Evolutionary conservation across 2,797 vertebrate species (phyloP), one percentile per base, ranked within the genome.

Genomic region (Galago senegalensis): DNA sequence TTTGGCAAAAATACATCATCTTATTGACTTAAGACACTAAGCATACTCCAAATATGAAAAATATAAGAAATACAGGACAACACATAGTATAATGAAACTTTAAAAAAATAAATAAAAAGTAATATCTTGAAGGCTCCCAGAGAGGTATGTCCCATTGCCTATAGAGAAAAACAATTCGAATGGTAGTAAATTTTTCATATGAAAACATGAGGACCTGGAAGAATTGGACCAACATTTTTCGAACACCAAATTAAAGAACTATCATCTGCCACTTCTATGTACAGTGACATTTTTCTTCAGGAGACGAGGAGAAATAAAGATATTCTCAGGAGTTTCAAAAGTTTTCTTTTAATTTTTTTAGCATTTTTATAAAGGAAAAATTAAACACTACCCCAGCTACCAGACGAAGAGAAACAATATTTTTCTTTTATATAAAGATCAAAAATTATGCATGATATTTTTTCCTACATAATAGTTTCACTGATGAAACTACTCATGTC

Each of bases 31-130:
- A 2, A 31, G 43, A 76, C 31, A 29, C 43, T 20, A 8, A 49
- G 73, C 16, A 49, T 49, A 31, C 73, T 2, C 43, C 17, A 49
- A 76, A 29, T 16, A 43, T 12, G 37, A 43, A 43, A 73, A 25
- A 73, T 1, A 3, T 40, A 73, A 73, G 20, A 75, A 43, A 88
- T 69, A 2, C 3, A 77, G 18, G 6, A 43, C 4, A 60, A 31
- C 23, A 31, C 21, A 31, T 69, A 61, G 23, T 60, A 69, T 17
- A 58, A 82, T 27, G 46, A 73, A 34, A 40, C 3, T 46, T 60
- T 34, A 31, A 18, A 87, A 87, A 94, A 88, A 76, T 84, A 83
- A 72, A 83, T 25, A 23, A 56, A 8, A 89, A 79, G 13, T 77
- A 77, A 31, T 56, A 46, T 37, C 20, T 31, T 67, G n/a, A 92